Percentiles rank a stretch among this genome's conserved stretches.
These are phyloP conservation scores for Apis mellifera DNA, from an alignment of 1,140 invertebrate genomes.

Conservation along the genomic window DNA sequence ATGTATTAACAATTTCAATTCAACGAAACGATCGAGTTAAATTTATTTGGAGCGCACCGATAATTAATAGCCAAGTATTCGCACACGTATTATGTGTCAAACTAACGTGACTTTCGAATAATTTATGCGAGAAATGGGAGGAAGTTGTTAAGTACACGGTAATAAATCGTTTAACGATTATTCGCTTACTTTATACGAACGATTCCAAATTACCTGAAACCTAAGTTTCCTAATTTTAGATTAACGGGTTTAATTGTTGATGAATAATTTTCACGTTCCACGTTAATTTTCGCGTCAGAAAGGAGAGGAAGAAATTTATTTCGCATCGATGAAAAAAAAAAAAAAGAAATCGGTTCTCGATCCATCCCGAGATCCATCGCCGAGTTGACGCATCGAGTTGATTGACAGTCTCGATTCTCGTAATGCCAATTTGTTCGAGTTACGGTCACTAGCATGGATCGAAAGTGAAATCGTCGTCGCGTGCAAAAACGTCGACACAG, in stretches of 20 bases:
- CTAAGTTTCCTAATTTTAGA: not conserved
- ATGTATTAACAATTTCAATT: no score
- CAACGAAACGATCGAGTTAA: no score
- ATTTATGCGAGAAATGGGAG: not conserved
- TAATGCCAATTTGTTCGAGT: slow-evolving; percentile 63
- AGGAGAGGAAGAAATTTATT: no score
- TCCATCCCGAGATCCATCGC: not conserved
- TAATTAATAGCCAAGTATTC: not conserved
- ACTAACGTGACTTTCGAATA: not conserved
- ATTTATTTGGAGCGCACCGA: no score
- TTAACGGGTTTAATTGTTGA: not conserved
- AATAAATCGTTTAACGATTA: not conserved
- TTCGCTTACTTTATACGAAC: not conserved
- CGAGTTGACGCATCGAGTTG: slow-evolving; percentile 39
- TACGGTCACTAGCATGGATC: slow-evolving; percentile 55
- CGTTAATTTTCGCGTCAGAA: not conserved
- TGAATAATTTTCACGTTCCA: no score
- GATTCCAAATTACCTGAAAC: not conserved
- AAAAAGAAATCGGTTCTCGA: slow-evolving; percentile 4
- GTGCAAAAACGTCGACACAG: slow-evolving; percentile 48
- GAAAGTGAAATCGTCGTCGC: slow-evolving; percentile 65
- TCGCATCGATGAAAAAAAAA: no score
- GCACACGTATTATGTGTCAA: not conserved
- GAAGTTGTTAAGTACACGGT: not conserved
- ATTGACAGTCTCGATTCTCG: slow-evolving; percentile 53